phyloP scores from a whole-genome alignment of 2,888 invertebrate species.

The Ceramica pisi region DNA sequence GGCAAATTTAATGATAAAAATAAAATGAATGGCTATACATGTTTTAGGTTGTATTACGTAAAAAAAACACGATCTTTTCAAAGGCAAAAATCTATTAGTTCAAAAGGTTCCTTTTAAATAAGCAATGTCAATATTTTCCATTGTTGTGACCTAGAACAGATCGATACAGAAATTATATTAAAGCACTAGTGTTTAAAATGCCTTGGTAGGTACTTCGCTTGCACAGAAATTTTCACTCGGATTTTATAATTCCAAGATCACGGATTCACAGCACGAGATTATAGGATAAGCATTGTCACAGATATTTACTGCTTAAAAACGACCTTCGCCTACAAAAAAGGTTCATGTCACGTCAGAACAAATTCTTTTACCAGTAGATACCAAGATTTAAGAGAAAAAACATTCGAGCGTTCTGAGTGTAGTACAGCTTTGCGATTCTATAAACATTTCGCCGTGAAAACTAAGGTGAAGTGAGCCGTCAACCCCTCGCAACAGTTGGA shows the following conservation, averaged over 20 bases:
- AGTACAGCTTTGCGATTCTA: neutral
- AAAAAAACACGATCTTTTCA: neutral
- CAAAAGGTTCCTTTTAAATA: neutral
- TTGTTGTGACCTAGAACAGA: constrained; percentile 32
- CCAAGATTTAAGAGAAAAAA: no score
- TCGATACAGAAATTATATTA: constrained; percentile 28
- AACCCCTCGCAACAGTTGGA: no score
- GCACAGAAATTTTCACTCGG: constrained; percentile 37
- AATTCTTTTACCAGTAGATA: no score
- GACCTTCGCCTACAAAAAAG: neutral
- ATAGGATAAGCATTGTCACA: neutral
- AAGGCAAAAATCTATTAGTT: neutral
- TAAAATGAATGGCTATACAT: no score
- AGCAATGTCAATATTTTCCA: constrained; percentile 26
- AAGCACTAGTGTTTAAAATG: constrained; percentile 18
- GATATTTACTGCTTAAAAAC: neutral
- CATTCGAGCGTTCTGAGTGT: no score
- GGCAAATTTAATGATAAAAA: neutral
- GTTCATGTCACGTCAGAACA: no score
- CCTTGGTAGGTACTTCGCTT: constrained; percentile 31
- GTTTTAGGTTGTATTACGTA: no score
- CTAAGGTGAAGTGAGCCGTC: no score
- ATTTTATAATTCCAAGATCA: constrained; percentile 20
- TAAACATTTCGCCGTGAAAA: no score
- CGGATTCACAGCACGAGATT: constrained; percentile 7